Evolutionary conservation across 1,140 invertebrate species (phyloP).

Genomic region (Drosophila sturtevanti): DNA sequence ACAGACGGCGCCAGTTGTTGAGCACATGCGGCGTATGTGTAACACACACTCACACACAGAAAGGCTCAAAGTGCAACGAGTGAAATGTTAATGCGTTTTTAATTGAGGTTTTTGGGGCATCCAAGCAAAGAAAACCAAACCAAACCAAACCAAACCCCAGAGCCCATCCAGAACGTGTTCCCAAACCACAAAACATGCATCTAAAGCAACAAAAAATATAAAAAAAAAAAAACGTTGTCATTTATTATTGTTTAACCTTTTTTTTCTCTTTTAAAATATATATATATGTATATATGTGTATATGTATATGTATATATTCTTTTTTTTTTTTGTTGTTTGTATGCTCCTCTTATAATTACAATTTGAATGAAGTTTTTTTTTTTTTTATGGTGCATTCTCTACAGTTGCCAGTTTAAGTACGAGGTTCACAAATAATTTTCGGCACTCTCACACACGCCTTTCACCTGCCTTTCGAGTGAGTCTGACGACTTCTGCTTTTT

Average conservation of each 20-base stretch:
- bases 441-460: constrained; percentile 76
- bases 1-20: constrained; percentile 69
- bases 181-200: constrained; percentile 50
- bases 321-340: constrained; percentile 41
- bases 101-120: constrained; percentile 79
- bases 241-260: constrained; percentile 75
- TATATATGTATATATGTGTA: too few species aligned
- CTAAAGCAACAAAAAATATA: constrained; percentile 51
- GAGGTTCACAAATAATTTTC: constrained; percentile 56
- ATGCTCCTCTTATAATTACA: constrained; percentile 61
- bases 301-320: too few species aligned
- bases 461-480: constrained; percentile 47
- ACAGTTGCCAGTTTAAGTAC: constrained; percentile 39
- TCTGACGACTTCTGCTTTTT: constrained; percentile 1
- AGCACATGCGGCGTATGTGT: constrained; percentile 73
- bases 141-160: constrained; percentile 22
- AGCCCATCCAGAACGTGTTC: constrained; percentile 23
- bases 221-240: constrained; percentile 56
- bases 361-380: constrained; percentile 74
- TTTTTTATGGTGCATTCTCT: constrained; percentile 57
- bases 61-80: constrained; percentile 64
- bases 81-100: constrained; percentile 82
- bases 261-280: constrained; percentile 6
- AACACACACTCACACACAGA: constrained; percentile 43
- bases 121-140: constrained; percentile 54